Conservation (phyloP, 2,888 invertebrate genomes). For the Morinoia aosen region DNA sequence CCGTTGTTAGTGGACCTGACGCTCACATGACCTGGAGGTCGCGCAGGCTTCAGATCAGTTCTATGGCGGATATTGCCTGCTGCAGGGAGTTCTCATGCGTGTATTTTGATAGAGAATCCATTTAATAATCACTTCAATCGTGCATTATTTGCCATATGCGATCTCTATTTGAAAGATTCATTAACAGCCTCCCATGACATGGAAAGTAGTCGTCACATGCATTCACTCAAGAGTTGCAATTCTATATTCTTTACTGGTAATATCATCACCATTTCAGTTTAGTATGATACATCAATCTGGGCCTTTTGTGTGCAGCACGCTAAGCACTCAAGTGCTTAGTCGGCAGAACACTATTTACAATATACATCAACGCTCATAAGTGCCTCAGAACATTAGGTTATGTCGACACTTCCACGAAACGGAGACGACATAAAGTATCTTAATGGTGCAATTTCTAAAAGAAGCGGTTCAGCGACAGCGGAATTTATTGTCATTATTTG, state of each 20-base stretch:
- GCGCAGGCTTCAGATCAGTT: background rate
- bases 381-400: background rate
- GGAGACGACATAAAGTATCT: background rate
- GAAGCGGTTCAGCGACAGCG: background rate
- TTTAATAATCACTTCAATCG: background rate
- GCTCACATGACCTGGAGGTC: background rate
- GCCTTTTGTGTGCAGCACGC: background rate
- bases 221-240: background rate
- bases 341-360: background rate
- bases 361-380: background rate
- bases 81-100: background rate
- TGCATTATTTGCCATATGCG: background rate
- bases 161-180: background rate
- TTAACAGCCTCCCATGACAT: background rate
- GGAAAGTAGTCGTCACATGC: background rate
- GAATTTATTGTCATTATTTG: background rate
- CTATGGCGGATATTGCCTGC: background rate
- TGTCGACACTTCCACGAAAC: background rate
- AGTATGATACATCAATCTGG: background rate
- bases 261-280: background rate
- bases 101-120: background rate
- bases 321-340: background rate
- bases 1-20: background rate
- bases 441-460: constrained; percentile 1
- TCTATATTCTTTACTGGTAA: background rate